Evolutionary conservation across 2,797 vertebrate species (phyloP), one percentile per base, ranked within the genome.

Genomic region (Pantherophis alleghaniensis): DNA sequence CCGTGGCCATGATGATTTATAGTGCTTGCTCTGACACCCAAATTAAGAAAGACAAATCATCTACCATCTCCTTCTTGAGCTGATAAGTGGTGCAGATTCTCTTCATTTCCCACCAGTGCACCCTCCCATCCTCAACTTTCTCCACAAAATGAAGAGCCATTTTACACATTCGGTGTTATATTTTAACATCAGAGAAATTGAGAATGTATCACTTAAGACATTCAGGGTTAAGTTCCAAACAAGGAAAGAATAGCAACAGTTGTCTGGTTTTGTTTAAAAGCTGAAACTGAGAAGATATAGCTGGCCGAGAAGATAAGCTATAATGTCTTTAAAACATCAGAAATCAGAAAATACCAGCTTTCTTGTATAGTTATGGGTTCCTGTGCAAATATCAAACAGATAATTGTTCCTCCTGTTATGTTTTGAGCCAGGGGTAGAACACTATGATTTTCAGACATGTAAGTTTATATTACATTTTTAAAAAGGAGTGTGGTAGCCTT

Each of bases 1-100:
- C 93, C 1, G 0, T 91, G 87, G 92, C 92, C 93, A 86, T 16
- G 47, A 1, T 94, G 96, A 96, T 96, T 96, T 96, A 95, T 95
- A 87, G 94, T 10, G 88, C 93, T 91, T 95, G 24, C 61, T 89
- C 51, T 95, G 89, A 59, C 87, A 93, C 55, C 47, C 0, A 61
- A 90, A 94, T 28, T 91, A 94, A 95, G 90, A 95, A 93, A 96
- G 93, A 94, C 91, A 61, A 93, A 93, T 69, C 5, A 60, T n/a
- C 28, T 2, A 4, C 24, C 2, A 69, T 92, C 88, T 87, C 61
- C 91, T 90, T 90, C 91, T 86, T 9, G 86, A 92, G 90, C 91
- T 92, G 93, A 87, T 92, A 88, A 92, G 12, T 37, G 91, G 79
- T 79, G n/a, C 51, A 57, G 32, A 24, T 14, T 4, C 14, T 3